These are phyloP conservation scores for Sebastes oblongus DNA, from an alignment of 2,797 vertebrate genomes.

Conservation along the genomic window DNA sequence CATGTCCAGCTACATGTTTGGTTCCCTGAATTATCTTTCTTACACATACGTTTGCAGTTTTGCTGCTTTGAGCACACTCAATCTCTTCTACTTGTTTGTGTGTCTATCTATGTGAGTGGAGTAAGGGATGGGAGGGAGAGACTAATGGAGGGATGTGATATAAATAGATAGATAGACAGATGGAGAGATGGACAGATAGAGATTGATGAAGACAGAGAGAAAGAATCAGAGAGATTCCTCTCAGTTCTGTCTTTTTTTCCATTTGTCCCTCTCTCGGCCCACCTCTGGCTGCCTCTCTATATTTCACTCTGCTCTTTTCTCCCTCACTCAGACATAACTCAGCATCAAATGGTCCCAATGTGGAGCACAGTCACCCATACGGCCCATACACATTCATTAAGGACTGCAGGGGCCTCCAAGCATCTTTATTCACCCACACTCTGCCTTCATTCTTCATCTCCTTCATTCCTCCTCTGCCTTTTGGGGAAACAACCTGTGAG, in stretches of 20 bases:
- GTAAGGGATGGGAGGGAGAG: not conserved
- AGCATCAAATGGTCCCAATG: conserved; percentile 44
- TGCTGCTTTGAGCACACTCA: not conserved
- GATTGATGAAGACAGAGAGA: conserved; percentile 39
- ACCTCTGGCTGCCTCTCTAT: conserved; percentile 35
- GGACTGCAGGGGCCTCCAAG: conserved; percentile 6
- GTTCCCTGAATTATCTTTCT: not conserved
- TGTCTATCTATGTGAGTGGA: not conserved
- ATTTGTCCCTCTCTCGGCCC: conserved; percentile 15
- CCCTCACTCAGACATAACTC: conserved; percentile 39
- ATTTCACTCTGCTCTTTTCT: conserved; percentile 46
- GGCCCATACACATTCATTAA: conserved; percentile 33
- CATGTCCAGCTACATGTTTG: not conserved
- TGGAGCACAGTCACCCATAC: conserved; percentile 12
- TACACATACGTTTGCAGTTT: not conserved
- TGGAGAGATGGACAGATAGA: conserved; percentile 39
- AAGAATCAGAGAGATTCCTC: conserved; percentile 1
- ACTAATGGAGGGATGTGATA: conserved; percentile 43
- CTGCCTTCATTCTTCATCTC: conserved; percentile 30
- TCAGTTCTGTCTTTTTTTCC: conserved; percentile 24
- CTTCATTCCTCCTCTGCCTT: conserved; percentile 27
- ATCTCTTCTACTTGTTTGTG: not conserved
- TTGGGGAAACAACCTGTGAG: conserved; percentile 7
- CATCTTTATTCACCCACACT: conserved; percentile 31
- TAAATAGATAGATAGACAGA: conserved; percentile 43